Evolutionary conservation across 2,888 invertebrate species (phyloP).

Genomic region (Mimumesa dahlbomi): DNA sequence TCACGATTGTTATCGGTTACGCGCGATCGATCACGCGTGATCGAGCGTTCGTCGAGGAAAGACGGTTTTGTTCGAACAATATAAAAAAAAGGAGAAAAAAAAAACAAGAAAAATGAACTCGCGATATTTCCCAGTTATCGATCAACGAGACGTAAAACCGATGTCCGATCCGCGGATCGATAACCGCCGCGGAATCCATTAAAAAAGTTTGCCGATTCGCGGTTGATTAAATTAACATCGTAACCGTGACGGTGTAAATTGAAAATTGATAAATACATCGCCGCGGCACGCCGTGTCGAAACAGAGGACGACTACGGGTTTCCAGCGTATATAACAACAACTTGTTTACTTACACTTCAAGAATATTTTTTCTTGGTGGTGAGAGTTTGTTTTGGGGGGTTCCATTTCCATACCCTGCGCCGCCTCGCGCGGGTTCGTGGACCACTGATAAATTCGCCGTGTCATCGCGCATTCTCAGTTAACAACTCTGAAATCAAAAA

Average conservation of each 20-base stretch:
- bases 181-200: too few relatives aligned
- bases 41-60: constrained; percentile 24
- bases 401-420: constrained; percentile 77
- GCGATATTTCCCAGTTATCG: constrained; percentile 45
- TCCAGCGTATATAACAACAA: too few relatives aligned
- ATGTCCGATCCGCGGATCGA: neutral
- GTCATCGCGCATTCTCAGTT: constrained; percentile 80
- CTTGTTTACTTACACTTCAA: constrained; percentile 77
- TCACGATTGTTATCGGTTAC: constrained; percentile 12
- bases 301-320: too few relatives aligned
- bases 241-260: too few relatives aligned
- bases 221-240: too few relatives aligned
- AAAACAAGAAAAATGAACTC: too few relatives aligned
- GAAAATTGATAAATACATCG: too few relatives aligned
- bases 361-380: constrained; percentile 74
- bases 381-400: constrained; percentile 73
- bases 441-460: constrained; percentile 79
- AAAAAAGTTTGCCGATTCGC: constrained; percentile 5
- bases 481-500: constrained; percentile 73
- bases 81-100: neutral
- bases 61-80: too few relatives aligned
- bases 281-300: too few relatives aligned
- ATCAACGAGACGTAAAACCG: constrained; percentile 25
- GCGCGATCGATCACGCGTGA: constrained; percentile 41
- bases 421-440: constrained; percentile 76